Conservation (phyloP, 2,797 vertebrate species). For the Myiothlypis coronata region DNA sequence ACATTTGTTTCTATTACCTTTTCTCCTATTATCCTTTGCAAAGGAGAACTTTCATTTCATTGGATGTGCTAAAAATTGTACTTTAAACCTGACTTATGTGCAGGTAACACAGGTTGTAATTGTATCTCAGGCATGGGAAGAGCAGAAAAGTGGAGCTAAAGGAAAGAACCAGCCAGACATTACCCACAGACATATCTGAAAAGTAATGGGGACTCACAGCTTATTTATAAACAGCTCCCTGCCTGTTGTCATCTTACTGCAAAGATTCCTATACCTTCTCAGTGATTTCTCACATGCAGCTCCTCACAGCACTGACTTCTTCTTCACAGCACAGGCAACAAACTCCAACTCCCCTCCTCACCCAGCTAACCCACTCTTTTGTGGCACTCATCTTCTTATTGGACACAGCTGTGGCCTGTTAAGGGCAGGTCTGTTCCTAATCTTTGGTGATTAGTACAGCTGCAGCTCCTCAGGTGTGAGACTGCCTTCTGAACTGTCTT, state of each 20-base stretch:
- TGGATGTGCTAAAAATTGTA: constrained; percentile 5
- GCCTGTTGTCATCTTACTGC: too few species aligned
- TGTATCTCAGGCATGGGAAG: background rate
- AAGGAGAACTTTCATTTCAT: background rate
- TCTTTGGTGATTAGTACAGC: too few species aligned
- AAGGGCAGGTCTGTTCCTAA: too few species aligned
- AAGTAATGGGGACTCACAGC: background rate
- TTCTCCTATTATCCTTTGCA: background rate
- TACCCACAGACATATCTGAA: background rate
- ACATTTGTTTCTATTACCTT: background rate
- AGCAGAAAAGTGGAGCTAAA: background rate
- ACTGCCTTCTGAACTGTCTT: too few species aligned
- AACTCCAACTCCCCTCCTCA: too few species aligned
- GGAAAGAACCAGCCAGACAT: background rate
- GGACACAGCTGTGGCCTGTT: too few species aligned
- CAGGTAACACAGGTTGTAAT: background rate
- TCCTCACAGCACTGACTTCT: too few species aligned
- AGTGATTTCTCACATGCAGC: accelerated
- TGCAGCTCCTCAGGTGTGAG: too few species aligned
- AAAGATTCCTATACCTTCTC: too few species aligned
- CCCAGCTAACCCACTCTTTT: too few species aligned
- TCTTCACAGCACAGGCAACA: too few species aligned
- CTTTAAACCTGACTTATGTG: background rate
- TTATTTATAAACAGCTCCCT: background rate
- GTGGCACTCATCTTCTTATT: too few species aligned